Conservation (phyloP, 2,888 invertebrate species). For the Eremobia ochroleuca region DNA sequence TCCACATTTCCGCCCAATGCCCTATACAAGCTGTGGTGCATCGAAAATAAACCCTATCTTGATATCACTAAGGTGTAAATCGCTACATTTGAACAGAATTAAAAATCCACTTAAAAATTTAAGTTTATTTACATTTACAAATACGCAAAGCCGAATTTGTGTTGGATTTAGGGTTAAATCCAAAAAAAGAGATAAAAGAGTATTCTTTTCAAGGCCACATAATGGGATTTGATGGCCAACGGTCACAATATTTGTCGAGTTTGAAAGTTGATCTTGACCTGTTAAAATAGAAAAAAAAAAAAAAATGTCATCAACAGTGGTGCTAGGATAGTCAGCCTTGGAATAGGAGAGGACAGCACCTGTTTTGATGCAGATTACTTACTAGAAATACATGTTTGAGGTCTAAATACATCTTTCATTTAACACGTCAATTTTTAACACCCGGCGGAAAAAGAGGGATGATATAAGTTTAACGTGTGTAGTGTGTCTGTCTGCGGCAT, state of each 20-base stretch:
- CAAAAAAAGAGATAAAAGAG: too few relatives aligned
- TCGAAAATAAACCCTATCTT: conserved; percentile 74
- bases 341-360: neutral
- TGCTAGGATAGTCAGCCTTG: neutral
- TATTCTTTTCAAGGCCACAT: conserved; percentile 14
- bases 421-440: neutral
- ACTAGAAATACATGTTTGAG: neutral
- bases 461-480: too few relatives aligned
- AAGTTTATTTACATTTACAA: conserved; percentile 39
- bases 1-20: conserved; percentile 88
- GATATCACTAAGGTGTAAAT: conserved; percentile 65
- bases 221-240: conserved; percentile 16
- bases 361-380: neutral
- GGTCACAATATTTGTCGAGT: neutral
- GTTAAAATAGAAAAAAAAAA: conserved; percentile 16
- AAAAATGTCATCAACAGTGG: too few relatives aligned
- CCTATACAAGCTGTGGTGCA: conserved; percentile 75
- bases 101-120: conserved; percentile 48
- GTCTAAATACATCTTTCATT: neutral
- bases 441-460: too few relatives aligned
- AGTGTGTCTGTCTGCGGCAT: too few relatives aligned
- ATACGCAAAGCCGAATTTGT: conserved; percentile 24
- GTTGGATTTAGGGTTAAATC: conserved; percentile 34
- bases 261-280: conserved; percentile 4
- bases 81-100: neutral